phyloP scores from a whole-genome alignment of 1,140 invertebrate genomes.

The Apis cerana region DNA sequence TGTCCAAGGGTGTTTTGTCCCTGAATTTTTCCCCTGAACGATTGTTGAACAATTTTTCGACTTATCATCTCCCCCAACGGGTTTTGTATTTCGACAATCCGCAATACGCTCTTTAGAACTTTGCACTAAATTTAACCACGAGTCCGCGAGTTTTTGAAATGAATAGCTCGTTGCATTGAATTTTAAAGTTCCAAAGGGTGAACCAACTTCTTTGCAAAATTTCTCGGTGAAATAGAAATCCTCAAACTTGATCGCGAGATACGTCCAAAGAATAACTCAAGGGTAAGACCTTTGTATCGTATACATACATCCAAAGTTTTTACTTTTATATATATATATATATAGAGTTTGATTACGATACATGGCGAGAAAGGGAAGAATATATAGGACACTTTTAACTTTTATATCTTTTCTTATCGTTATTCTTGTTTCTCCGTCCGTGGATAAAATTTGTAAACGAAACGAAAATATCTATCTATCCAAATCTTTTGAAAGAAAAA shows the following conservation, averaged over 20 bases:
- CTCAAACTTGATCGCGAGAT: conserved; percentile 5
- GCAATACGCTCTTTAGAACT: background rate
- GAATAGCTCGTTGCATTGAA: background rate
- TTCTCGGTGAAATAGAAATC: conserved; percentile 4
- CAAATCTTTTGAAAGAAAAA: too few relatives aligned
- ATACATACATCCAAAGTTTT: too few relatives aligned
- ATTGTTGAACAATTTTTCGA: background rate
- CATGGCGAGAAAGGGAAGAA: background rate
- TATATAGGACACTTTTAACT: too few relatives aligned
- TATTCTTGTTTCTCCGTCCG: too few relatives aligned
- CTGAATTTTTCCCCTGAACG: background rate
- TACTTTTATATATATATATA: background rate
- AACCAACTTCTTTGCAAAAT: conserved; percentile 3
- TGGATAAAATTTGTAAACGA: too few relatives aligned
- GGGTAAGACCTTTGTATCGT: too few relatives aligned
- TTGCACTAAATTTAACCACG: background rate
- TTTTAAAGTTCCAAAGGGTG: background rate
- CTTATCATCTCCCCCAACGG: background rate
- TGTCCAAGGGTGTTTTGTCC: too few relatives aligned
- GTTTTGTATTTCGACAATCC: background rate
- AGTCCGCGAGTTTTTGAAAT: conserved; percentile 1
- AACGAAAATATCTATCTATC: too few relatives aligned
- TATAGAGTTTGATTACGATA: background rate
- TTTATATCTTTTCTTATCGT: too few relatives aligned
- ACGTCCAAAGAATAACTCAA: too few relatives aligned